Conservation (phyloP, 2,797 vertebrate genomes). For the Hyperoplus immaculatus region DNA sequence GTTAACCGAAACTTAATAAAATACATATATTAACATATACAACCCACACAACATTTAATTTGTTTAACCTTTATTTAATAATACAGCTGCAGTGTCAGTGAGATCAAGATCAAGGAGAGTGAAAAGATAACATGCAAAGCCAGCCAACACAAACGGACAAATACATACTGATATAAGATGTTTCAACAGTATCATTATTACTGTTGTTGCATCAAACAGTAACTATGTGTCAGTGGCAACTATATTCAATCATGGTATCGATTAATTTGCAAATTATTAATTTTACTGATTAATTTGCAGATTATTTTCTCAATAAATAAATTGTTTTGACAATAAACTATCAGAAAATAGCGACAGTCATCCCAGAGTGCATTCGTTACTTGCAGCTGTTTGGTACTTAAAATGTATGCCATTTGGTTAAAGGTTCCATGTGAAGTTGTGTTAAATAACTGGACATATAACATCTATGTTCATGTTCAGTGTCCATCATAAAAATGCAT, state of each 20-base stretch:
- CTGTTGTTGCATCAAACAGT: not conserved
- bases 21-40: not conserved
- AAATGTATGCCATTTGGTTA: not conserved
- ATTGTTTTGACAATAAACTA: not conserved
- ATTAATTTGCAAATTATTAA: too few species aligned
- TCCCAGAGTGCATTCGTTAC: too few species aligned
- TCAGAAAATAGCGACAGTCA: not conserved
- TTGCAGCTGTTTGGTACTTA: too few species aligned
- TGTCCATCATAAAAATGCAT: not conserved
- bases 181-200: not conserved
- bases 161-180: not conserved
- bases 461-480: not conserved
- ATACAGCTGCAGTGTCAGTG: not conserved
- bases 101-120: constrained; percentile 1
- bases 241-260: too few species aligned
- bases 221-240: too few species aligned
- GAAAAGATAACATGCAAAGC: not conserved
- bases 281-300: not conserved
- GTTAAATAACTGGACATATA: not conserved
- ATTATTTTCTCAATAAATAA: not conserved
- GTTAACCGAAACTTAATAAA: not conserved
- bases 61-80: not conserved
- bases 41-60: not conserved
- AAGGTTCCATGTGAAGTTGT: not conserved
- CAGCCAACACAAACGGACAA: not conserved